Base-by-base conservation (phyloP, 1,140 invertebrate genomes). In the Pogonognathellus flavescens region DNA sequence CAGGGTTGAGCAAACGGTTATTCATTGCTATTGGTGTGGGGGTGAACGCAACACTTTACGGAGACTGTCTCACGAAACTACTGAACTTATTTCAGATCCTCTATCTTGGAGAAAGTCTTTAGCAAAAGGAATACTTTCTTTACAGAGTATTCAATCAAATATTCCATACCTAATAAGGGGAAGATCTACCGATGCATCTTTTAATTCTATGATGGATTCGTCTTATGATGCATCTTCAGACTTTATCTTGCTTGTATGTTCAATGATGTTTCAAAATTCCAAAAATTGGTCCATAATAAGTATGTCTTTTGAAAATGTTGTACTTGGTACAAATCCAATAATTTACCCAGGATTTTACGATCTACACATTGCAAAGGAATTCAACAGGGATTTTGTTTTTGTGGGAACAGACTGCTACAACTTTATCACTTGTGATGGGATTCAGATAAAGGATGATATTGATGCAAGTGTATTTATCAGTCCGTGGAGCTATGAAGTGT, bases 381-480 rank as follows among this genome's bases (percentile, higher is more conserved):
- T 16, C 25, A 50, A 41, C 31, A 76, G 25, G 18, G 41, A 76
- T 20, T 76, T n/a, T n/a, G 31, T 50, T 16, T 4, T 31, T 49
- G 31, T 76, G 5, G 70, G 70, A 16, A 76, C 18, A 3, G 41
- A 76, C 16, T 76, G 70, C 7, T 76, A 76, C 7, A 76, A 76
- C 31, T 76, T 76, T 49, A 16, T 76, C 0, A 76, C 70, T 8
- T 76, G 70, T 50, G 70, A 76, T 10, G 70, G 70, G 18, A 50
- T 76, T 49, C 3, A 76, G 18, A 76, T 41, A 41, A n/a, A 16
- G 0, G 16, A 76, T 6, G 16, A 8, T 0, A 8, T 50, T 1
- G 49, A 50, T 16, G 14, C 41, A 16, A 31, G 70, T 9, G 7
- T 16, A 3, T 76, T 49, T 50, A 0, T 76, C 0, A 25, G 31